phyloP scores from a whole-genome alignment of 2,797 vertebrate species.

The Pangasius larnaudii region DNA sequence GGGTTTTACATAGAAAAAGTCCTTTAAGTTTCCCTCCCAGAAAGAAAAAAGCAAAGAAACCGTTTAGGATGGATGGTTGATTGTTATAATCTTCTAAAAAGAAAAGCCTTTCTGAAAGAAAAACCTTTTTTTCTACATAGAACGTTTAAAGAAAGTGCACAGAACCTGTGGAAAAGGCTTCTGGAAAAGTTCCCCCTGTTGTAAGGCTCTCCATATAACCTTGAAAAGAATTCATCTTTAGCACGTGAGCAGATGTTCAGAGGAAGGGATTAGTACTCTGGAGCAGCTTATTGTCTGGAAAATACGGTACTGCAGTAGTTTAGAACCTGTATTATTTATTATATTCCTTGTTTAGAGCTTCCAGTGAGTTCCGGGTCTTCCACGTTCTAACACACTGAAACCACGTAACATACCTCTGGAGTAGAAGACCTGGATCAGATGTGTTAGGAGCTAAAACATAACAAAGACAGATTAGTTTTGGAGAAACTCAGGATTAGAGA shows the following conservation, averaged over 20 bases:
- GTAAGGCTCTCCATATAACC: not conserved
- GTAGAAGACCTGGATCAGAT: not conserved
- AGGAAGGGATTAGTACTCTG: not conserved
- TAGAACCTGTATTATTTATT: not conserved
- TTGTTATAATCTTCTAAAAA: not conserved
- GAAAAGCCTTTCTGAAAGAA: not conserved
- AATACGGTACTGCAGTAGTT: not conserved
- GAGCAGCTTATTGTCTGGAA: not conserved
- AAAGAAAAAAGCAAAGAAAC: not conserved
- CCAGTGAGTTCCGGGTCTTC: conserved; percentile 7
- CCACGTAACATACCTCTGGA: not conserved
- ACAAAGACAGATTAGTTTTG: not conserved
- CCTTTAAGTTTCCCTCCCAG: not conserved
- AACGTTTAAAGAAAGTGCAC: not conserved
- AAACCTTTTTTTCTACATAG: not conserved
- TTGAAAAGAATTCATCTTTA: not conserved
- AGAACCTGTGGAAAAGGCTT: not conserved
- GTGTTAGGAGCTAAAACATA: not conserved
- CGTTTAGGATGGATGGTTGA: not conserved
- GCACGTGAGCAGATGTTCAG: not conserved
- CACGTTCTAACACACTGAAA: not conserved
- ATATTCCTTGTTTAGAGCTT: not conserved
- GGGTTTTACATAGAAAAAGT: not conserved
- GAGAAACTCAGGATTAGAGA: conserved; percentile 11
- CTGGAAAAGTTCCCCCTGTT: not conserved